phyloP scores from a whole-genome alignment of 2,113 vertebrate species.

The Coptodon bakossiorum region DNA sequence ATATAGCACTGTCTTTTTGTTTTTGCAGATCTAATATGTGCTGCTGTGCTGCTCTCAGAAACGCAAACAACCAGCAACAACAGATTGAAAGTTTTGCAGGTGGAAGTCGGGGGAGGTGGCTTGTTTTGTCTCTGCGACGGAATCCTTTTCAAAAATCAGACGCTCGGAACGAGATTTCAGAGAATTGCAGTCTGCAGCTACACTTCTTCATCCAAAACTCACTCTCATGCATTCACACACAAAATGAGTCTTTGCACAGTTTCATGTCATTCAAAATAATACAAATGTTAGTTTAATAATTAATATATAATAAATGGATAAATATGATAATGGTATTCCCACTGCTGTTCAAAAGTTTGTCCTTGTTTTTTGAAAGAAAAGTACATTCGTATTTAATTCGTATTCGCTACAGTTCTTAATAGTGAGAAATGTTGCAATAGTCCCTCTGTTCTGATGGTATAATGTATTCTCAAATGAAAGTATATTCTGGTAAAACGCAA shows the following conservation, averaged over 20 bases:
- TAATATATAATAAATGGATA: constrained; percentile 5
- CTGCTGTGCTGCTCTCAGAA: background rate
- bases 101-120: background rate
- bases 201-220: background rate
- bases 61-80: background rate
- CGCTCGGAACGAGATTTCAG: background rate
- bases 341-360: background rate
- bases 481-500: background rate
- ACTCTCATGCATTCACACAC: background rate
- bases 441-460: background rate
- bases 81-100: background rate
- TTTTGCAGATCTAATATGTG: background rate
- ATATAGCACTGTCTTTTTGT: background rate
- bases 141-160: background rate
- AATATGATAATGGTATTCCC: background rate
- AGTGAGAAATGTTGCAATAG: background rate
- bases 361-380: background rate
- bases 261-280: constrained; percentile 12
- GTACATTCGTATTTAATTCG: background rate
- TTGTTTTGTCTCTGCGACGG: background rate
- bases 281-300: background rate
- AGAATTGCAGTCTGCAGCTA: background rate
- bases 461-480: background rate
- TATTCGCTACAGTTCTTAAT: background rate
- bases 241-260: constrained; percentile 1